Base-by-base conservation (phyloP, 35 echinoderm and acorn worm species). In the Patiria miniata region DNA sequence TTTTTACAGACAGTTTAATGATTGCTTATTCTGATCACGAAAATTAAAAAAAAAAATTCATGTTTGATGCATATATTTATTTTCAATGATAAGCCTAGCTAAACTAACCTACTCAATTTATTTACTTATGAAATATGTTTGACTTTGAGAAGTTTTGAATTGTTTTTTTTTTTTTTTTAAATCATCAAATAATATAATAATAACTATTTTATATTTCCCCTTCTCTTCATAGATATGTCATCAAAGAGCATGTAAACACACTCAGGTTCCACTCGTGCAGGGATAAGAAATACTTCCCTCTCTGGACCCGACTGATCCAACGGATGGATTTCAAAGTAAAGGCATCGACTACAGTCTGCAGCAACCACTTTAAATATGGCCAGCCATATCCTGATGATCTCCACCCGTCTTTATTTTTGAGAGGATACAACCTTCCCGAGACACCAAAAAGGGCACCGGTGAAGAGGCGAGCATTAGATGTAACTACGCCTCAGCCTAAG, bases 321-420 rank as follows among this genome's bases (percentile, higher is more conserved):
- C 85, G 79, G 61, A 50, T 17, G 36, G 52, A 52, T 57, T 88
- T 83, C 32, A 69, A 58, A 78, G 85, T 88, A 0, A 88, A 57
- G 1, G 28, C 61, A 17, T 44, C 85, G 51, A 93, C 91, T 18
- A 39, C 5, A 56, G 80, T 88, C 39, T 93, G 91, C 85, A 93
- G 91, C 80, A 93, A 93, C 80, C 91, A 93, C 36, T 93, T 93
- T 36, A 38, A 83, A 53, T 40, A 83, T 88, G 91, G 85, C 19
- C 85, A 93, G 68, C 91, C 91, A 37, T 93, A 55, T 88, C 55
- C 40, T n/a, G 52, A 52, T 57, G 79, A 87, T 34, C 85, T 51
- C 10, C 78, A 87, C 61, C 91, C 91, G 30, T 14, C 86, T 21
- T 51, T 87, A 8, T 87, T 79, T 39, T 21, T 87, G 52, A 87